Evolutionary conservation across 2,888 invertebrate genomes (phyloP), one percentile per base, ranked within the genome.

Genomic region (Archaeoteleia sp.): DNA sequence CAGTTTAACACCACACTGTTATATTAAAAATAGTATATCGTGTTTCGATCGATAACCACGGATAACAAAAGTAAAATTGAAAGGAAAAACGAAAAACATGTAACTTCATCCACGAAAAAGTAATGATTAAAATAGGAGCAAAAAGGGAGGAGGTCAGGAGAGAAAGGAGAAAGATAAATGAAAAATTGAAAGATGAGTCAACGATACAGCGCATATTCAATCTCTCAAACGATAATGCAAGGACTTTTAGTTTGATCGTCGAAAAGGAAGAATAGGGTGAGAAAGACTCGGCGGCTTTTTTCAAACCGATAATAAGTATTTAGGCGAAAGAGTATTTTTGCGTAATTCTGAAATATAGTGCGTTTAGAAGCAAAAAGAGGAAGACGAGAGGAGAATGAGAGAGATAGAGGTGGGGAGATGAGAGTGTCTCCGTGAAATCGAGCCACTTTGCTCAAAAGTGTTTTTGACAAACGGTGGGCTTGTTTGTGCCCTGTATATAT

Each of bases 401-500:
- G 46, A 48, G 42, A 57, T 2, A 20, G 20, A 20, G 20, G 20
- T 4, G 5, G 20, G 20, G 5, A 20, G 20, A 20, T 20, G 42
- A 57, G 37, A 45, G 45, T 55, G 54, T 72, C 51, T 55, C 37
- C 60, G 61, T 67, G 57, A 49, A 51, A 58, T 62, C 53, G 55
- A 62, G 67, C 61, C 58, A 62, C 42, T 60, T 68, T 68, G 68
- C 68, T 68, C 68, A 68, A 63, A 40, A 48, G 60, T 63, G 49
- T 58, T 66, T 37, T 65, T 73, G 69, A 75, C 68, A 72, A 72
- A 65, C 71, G 70, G 75, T 78, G 77, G 76, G 78, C 80, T 80
- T 76, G 76, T 81, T 81, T 82, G 78, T 83, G 77, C 77, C 78
- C 78, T 83, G 83, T 84, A 85, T 74, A 83, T 81, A 82, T 83